Percentiles rank a stretch among this genome's conserved stretches.
phyloP scores from a whole-genome alignment of 2,797 vertebrate genomes.

The Pipistrellus kuhlii region DNA sequence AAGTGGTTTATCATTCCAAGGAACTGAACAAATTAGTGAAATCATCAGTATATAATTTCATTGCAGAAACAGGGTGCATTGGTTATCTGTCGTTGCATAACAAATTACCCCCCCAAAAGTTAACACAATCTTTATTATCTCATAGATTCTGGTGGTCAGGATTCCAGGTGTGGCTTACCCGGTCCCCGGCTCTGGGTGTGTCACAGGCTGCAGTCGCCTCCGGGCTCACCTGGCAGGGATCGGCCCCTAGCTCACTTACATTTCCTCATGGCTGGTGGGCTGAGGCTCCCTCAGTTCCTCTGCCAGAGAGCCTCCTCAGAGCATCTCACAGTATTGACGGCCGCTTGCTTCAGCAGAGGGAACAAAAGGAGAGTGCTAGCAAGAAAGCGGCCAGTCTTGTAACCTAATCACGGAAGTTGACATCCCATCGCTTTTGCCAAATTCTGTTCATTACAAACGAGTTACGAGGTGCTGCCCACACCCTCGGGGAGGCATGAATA shows the following conservation, averaged over 20 bases:
- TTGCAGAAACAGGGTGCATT: slow-evolving; percentile 21
- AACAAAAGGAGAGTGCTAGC: background rate
- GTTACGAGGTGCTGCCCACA: background rate
- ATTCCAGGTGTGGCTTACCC: background rate
- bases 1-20: slow-evolving; percentile 31
- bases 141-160: background rate
- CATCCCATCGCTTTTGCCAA: background rate
- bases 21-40: slow-evolving; percentile 15
- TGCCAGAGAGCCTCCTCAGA: background rate
- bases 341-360: background rate
- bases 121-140: background rate
- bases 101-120: background rate
- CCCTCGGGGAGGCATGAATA: background rate
- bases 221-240: background rate
- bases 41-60: background rate
- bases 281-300: background rate
- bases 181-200: background rate
- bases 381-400: background rate
- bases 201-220: background rate
- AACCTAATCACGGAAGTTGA: background rate
- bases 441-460: slow-evolving; percentile 9
- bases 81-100: background rate
- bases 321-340: background rate
- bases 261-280: background rate
- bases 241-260: background rate